phyloP scores from a whole-genome alignment of 2,113 vertebrate species.

The Ctenomys sociabilis region DNA sequence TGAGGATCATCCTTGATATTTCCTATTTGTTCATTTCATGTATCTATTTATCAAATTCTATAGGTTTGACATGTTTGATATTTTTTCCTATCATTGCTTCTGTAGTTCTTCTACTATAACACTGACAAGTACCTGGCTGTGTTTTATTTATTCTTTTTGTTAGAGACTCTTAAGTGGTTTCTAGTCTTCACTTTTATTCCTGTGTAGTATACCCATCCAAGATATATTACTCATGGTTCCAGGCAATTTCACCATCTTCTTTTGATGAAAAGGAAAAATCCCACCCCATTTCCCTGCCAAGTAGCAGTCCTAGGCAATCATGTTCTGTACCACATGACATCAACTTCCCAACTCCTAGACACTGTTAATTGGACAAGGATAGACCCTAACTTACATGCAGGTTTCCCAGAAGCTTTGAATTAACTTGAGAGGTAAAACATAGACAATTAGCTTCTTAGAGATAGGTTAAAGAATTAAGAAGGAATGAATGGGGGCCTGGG shows the following conservation, averaged over 20 bases:
- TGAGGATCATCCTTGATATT: neutral
- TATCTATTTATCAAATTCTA: neutral
- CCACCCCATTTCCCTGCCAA: neutral
- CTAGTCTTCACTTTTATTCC: constrained; percentile 1
- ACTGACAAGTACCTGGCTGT: neutral
- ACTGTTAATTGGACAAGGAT: neutral
- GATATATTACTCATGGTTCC: neutral
- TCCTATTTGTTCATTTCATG: constrained; percentile 20
- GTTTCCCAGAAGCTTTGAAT: constrained; percentile 12
- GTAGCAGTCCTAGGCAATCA: neutral
- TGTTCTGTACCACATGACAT: neutral
- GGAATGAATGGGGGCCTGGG: neutral
- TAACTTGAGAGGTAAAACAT: neutral
- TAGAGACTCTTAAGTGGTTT: neutral
- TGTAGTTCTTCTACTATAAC: constrained; percentile 21
- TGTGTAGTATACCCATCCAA: neutral
- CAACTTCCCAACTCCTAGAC: constrained; percentile 11
- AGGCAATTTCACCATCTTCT: neutral
- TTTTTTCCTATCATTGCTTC: neutral
- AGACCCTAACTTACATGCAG: neutral
- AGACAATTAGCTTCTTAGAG: neutral
- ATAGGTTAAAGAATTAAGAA: constrained; percentile 34
- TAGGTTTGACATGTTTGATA: constrained; percentile 23
- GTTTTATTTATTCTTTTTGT: constrained; percentile 16
- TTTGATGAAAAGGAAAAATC: neutral